Base-by-base conservation (phyloP, 2,888 invertebrate species). In the Balanococcus diminutus region DNA sequence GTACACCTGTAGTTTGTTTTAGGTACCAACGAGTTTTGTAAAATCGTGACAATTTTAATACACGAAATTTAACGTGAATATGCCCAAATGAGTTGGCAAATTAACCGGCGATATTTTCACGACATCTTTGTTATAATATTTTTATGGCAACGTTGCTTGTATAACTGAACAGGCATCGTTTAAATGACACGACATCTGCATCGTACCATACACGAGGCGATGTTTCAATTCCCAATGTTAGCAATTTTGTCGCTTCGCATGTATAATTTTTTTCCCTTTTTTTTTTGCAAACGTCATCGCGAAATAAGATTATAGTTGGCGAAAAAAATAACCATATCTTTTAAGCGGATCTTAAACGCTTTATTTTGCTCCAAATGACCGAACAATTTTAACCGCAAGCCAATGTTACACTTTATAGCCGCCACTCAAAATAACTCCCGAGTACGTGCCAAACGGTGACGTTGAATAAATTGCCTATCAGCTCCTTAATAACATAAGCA, bases 31-130 rank as follows among this genome's bases (percentile, higher is more conserved):
- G 36, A 36, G 36, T 36, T 19, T 19, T n/a, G 51, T 9, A 19
- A 51, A 67, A 67, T 1, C 28, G 61, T 67, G 28, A 67, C 61
- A 67, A 67, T 67, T 67, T 67, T 28, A 67, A 67, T n/a, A n/a
- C 61, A 67, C 61, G 61, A 28, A 67, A 67, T 67, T 67, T 67
- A 25, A 28, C 61, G 61, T 67, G 61, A 67, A 67, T 67, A 28
- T 67, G 61, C 61, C 61, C 61, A 67, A 67, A 67, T 28, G 61
- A 67, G 61, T 67, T 67, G 61, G 61, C 61, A 67, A 67, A 67
- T 67, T 67, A 67, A 67, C 25, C 61, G 28, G 61, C 61, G 11
- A 25, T 11, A 67, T 67, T 67, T 67, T 67, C 61, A 67, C 61
- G 61, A 67, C 61, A 67, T 67, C 61, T 67, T 67, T 25, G 28